Percentiles rank a stretch among this genome's conserved stretches.
These are phyloP conservation scores for Drosophila pachea DNA, from an alignment of 1,140 invertebrate species.

Conservation along the genomic window DNA sequence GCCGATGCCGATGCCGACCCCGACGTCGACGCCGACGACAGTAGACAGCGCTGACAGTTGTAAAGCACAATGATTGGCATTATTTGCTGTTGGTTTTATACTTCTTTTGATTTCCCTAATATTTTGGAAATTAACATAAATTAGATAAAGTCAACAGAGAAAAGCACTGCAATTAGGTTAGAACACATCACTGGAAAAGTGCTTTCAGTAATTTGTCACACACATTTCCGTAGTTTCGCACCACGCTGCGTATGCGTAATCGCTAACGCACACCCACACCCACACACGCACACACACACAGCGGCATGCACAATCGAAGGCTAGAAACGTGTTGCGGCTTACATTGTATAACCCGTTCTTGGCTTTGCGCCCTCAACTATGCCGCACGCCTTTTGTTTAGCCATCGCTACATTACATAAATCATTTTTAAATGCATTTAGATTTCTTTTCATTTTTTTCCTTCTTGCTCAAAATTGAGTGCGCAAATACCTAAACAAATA, in stretches of 20 bases:
- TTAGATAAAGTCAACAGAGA: slow-evolving; percentile 13
- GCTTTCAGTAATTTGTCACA: not conserved
- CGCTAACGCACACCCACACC: slow-evolving; percentile 15
- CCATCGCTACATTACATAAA: slow-evolving; percentile 36
- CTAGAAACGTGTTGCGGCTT: slow-evolving; percentile 9
- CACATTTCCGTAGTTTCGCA: slow-evolving; percentile 22
- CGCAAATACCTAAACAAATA: slow-evolving; percentile 55
- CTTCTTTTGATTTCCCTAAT: slow-evolving; percentile 36
- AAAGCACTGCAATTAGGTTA: slow-evolving; percentile 45
- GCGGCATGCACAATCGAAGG: not conserved
- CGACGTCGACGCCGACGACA: too few relatives aligned
- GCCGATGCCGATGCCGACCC: too few relatives aligned
- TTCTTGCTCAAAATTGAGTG: not conserved
- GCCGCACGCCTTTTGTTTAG: slow-evolving; percentile 31
- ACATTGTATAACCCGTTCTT: slow-evolving; percentile 45
- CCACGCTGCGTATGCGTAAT: slow-evolving; percentile 34
- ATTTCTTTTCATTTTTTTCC: not conserved
- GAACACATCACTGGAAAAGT: slow-evolving; percentile 15
- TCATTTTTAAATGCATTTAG: slow-evolving; percentile 14
- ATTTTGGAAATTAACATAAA: slow-evolving; percentile 36
- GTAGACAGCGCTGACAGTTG: slow-evolving; percentile 9
- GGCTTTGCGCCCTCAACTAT: slow-evolving; percentile 3
- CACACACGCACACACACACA: slow-evolving; percentile 5
- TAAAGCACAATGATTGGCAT: slow-evolving; percentile 50
- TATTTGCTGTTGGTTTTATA: slow-evolving; percentile 4